phyloP scores from a whole-genome alignment of 1,140 invertebrate genomes.

The Patella vulgata region DNA sequence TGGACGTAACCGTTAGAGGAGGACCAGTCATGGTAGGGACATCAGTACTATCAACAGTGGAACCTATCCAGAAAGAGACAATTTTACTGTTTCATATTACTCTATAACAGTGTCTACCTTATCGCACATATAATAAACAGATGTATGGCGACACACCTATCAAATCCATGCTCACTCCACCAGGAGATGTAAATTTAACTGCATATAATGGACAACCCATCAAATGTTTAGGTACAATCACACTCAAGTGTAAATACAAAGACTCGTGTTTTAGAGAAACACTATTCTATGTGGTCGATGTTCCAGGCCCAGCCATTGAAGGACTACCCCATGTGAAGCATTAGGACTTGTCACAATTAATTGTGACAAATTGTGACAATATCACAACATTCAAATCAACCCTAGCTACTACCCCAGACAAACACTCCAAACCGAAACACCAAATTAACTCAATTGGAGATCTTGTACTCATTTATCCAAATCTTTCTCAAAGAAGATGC shows the following conservation, averaged over 20 bases:
- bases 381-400: no score
- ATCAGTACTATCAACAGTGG: no score
- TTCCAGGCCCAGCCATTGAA: constrained; percentile 3
- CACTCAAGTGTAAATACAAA: no score
- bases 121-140: constrained; percentile 5
- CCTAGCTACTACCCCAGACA: no score
- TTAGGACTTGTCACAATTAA: not conserved
- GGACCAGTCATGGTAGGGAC: no score
- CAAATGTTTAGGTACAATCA: not conserved
- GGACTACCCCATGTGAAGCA: constrained; percentile 2
- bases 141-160: constrained; percentile 9
- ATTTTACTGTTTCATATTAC: not conserved
- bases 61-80: no score
- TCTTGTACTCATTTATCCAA: constrained; percentile 1
- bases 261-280: not conserved
- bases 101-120: constrained; percentile 2
- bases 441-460: constrained; percentile 3
- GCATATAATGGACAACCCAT: constrained; percentile 11
- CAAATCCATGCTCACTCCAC: not conserved
- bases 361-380: no score
- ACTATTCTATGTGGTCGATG: constrained; percentile 11
- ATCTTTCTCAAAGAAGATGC: not conserved
- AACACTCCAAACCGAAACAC: no score
- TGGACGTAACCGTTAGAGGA: no score
- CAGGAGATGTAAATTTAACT: not conserved